A percentile compares a stretch with the other conserved stretches of the same genome.
Evolutionary conservation across 2,888 invertebrate genomes (phyloP).

Genomic region (Hypomecis punctinalis): DNA sequence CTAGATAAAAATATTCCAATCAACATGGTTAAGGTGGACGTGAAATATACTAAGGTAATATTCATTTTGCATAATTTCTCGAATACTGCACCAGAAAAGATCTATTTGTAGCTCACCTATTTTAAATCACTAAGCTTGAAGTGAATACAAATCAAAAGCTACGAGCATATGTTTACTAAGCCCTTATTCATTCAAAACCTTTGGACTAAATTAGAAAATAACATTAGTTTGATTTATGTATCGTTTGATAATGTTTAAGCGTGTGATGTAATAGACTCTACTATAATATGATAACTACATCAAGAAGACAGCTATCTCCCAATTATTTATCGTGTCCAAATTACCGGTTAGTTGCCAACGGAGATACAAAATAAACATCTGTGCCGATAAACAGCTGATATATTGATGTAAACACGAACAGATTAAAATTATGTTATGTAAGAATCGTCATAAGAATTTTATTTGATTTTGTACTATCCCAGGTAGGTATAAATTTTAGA

Average conservation of each 20-base stretch:
- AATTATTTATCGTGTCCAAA: conserved; percentile 25
- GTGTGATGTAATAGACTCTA: neutral
- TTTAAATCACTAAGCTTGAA: neutral
- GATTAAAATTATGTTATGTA: no score
- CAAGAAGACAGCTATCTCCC: conserved; percentile 7
- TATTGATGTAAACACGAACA: neutral
- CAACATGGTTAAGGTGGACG: conserved; percentile 80
- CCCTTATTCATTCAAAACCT: neutral
- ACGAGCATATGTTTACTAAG: neutral
- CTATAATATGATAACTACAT: neutral
- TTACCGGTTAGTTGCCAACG: conserved; percentile 15
- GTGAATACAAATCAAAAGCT: neutral
- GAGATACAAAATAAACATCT: conserved; percentile 14
- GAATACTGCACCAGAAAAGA: neutral
- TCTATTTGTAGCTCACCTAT: conserved; percentile 3
- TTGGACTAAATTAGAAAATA: conserved; percentile 1
- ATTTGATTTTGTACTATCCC: no score
- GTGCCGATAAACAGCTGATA: conserved; percentile 15
- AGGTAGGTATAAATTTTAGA: no score
- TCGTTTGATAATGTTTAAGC: neutral
- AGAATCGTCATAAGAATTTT: no score
- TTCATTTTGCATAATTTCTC: neutral
- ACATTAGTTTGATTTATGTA: neutral
- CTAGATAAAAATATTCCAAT: conserved; percentile 18
- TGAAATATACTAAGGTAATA: conserved; percentile 82